Evolutionary conservation across 2,113 vertebrate species (phyloP), one percentile per base, ranked within the genome.

Genomic region (Ctenodactylus gundi): DNA sequence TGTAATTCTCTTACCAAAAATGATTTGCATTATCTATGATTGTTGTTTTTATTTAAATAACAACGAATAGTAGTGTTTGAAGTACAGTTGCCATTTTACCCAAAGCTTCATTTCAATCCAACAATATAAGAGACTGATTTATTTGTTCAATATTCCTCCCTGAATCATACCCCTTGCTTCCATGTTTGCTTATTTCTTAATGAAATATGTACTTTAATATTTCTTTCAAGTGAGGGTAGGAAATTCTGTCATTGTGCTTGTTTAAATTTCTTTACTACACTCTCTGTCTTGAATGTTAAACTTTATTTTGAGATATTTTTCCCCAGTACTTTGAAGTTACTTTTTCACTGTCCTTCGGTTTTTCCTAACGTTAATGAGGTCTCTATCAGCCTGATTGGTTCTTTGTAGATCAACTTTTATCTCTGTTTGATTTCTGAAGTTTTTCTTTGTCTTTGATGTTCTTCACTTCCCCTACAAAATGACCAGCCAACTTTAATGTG

Each of bases 41-140:
- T 96, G 27, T 60, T 72, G n/a, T 34, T 88, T 90, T 93, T 80
- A 89, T 70, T 75, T 86, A 92, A 73, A 70, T 20, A 64, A 87
- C 49, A 83, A 83, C n/a, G 77, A 62, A n/a, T n/a, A 41, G 2
- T n/a, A 41, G 2, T 57, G 14, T 57, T 94, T 85, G 2, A 29
- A 55, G 20, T 62, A 65, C 15, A 70, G 70, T 27, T 81, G 12
- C 68, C 49, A 62, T 94, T 93, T 73, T 87, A 51, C 46, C 57
- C 36, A 17, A 91, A 77, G 72, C 31, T 60, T 75, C 57, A 9
- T 7, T 87, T 84, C 36, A 5, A 85, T n/a, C 85, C 73, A 55
- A 73, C 39, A 49, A 21, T 72, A 53, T 49, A 62, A 60, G 39
- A 85, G 53, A 58, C 21, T 21, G 29, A 67, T 34, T 58, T 88